Base-by-base conservation (phyloP, 1,140 invertebrate genomes). In the Neocloeon triangulifer region DNA sequence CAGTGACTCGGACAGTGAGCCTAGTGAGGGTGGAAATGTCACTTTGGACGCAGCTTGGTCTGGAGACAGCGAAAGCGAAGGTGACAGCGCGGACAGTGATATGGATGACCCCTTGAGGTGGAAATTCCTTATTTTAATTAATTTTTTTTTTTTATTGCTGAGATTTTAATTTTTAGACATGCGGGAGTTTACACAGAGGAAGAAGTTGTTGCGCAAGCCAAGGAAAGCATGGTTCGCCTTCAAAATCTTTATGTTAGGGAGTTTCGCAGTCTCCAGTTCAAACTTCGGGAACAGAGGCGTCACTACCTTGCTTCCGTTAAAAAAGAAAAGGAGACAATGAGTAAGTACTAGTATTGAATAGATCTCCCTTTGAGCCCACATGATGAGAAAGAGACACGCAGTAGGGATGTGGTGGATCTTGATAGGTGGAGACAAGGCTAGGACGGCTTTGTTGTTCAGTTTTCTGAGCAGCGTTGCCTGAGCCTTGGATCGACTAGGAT, bases 181-280 rank as follows among this genome's bases (percentile, higher is more conserved):
- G 80, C 81, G 17, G 78, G 77, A 13, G 70, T 86, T 1, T 88
- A 72, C 46, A 85, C 84, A 1, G 72, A 74, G 0, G 79, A 89
- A 46, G 84, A 91, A 52, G 74, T 79, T 1, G 69, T 79, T 6
- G 59, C 64, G 30, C 69, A 85, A 28, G 66, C 79, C 1, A 59
- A 71, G 38, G 67, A 74, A 32, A 81, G 81, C 45, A 49, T 91
- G 34, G 66, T 73, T 6, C 59, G 69, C 27, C 52, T 92, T 6
- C 81, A 88, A 44, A 63, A 69, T 0, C 56, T 88, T 12, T 92
- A 91, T 43, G 71, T 81, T 28, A 68, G 75, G 19, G 79, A 91
- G 47, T 76, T 81, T 46, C 65, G 68, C 42, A 58, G 77, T 32
- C 52, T 89, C 20, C 65, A 76, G 29, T 64, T 74, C 38, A 46